A percentile compares a stretch with the other conserved stretches of the same genome.
These are phyloP conservation scores for Callopanchax toddi DNA, from an alignment of 2,113 vertebrate genomes.

Conservation along the genomic window DNA sequence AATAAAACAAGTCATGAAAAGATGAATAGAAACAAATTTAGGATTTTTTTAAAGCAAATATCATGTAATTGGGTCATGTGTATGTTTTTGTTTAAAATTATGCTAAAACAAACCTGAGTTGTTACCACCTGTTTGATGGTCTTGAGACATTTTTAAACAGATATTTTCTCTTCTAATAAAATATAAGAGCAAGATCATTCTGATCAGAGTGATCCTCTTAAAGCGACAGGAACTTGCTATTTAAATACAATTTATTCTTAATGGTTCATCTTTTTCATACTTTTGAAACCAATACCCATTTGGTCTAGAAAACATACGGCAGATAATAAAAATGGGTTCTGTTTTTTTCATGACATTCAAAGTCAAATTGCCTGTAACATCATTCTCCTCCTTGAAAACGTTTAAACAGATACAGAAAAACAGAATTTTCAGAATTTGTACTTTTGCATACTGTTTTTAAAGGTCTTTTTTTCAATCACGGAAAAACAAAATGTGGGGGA, in stretches of 20 bases:
- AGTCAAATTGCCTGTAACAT: too few species aligned
- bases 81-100: too few species aligned
- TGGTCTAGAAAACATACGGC: not conserved
- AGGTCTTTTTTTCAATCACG: too few species aligned
- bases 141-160: too few species aligned
- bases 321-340: not conserved
- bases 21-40: not conserved
- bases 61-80: not conserved
- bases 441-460: too few species aligned
- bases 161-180: not conserved
- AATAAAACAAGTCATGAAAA: not conserved
- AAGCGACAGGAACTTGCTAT: not conserved
- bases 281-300: not conserved
- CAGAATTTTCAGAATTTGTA: too few species aligned
- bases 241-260: not conserved
- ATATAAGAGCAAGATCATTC: too few species aligned
- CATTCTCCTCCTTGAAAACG: too few species aligned
- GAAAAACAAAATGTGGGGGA: too few species aligned
- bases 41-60: not conserved
- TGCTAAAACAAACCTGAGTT: too few species aligned
- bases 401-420: too few species aligned
- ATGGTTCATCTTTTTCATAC: not conserved
- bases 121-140: too few species aligned
- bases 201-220: not conserved
- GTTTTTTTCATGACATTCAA: not conserved